phyloP scores from a whole-genome alignment of 2,113 vertebrate species.

The Nothocercus julius region DNA sequence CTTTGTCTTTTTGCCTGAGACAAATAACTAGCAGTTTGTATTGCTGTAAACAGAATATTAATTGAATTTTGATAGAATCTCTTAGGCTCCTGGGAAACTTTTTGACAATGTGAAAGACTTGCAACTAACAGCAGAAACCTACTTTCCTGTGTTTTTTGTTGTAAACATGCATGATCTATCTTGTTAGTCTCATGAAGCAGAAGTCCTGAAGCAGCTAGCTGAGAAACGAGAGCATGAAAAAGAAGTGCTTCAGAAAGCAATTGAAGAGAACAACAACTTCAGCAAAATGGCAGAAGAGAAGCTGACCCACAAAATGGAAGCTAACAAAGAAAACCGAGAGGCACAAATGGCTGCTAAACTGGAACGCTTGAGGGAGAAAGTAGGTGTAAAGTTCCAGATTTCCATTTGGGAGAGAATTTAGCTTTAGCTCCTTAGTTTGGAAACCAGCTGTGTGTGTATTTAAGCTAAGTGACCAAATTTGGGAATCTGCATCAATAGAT shows the following conservation, averaged over 20 bases:
- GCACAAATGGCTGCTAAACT: constrained; percentile 92
- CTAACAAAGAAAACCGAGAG: constrained; percentile 92
- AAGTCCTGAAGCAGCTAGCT: constrained; percentile 92
- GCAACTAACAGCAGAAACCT: not conserved
- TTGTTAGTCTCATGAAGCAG: constrained; percentile 89
- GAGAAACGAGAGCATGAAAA: constrained; percentile 96
- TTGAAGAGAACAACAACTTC: constrained; percentile 94
- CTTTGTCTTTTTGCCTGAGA: not conserved
- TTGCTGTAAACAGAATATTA: not conserved
- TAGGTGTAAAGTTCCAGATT: constrained; percentile 46
- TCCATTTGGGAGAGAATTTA: not conserved
- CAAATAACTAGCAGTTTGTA: not conserved
- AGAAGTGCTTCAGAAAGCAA: constrained; percentile 94
- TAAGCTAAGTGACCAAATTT: fast-evolving
- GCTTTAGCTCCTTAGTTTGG: fast-evolving
- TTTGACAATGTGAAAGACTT: not conserved
- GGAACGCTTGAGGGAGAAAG: constrained; percentile 96
- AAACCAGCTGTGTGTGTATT: not conserved
- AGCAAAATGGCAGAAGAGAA: constrained; percentile 96
- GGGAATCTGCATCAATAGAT: fast-evolving
- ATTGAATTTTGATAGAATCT: not conserved
- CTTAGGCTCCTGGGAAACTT: fast-evolving
- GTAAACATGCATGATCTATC: not conserved
- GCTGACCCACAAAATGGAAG: constrained; percentile 95
- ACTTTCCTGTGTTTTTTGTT: not conserved